Evolutionary conservation across 2,888 invertebrate genomes (phyloP), one percentile per base, ranked within the genome.

Genomic region (Orgyia antiqua): DNA sequence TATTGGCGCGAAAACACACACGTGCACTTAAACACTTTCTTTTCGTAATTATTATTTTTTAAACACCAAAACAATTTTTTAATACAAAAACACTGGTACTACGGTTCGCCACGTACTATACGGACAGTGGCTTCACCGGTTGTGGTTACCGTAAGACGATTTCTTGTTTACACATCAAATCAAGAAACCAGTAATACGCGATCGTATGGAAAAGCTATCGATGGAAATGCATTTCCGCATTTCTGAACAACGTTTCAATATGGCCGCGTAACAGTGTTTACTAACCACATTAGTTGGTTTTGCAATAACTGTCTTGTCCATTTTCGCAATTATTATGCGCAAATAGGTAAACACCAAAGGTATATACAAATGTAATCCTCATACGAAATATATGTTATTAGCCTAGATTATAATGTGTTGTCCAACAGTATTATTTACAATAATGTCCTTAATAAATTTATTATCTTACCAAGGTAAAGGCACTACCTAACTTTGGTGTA

Each of bases 71-170:
- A 33, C 39, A 35, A 42, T 37, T 36, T n/a, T 24, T 13, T 24
- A 24, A 1, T n/a, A 27, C 35, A 36, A 31, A 45, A 38, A 24
- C 35, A 33, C 35, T 31, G 43, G 37, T 56, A 40, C 26, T 36
- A 45, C 59, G 59, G 62, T 53, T 45, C 51, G 79, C 82, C 82
- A 82, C 84, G 83, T 80, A 63, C 72, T 65, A 32, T 42, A 39
- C 68, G 71, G 66, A 48, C 74, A 51, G 78, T 77, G 83, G 82
- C 78, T 69, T 59, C 60, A 68, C 79, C 80, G 80, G 72, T 72
- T 79, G 64, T 83, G 24, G n/a, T 12, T 24, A 66, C 26, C 33
- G 40, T 49, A 50, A 52, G 51, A 46, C 60, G 61, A 57, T 66
- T 71, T 73, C 74, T 73, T 77, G 76, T 77, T 78, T 78, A 77